Evolutionary conservation across 2,113 vertebrate genomes (phyloP).

Genomic region (Thalassarche chlororhynchos): DNA sequence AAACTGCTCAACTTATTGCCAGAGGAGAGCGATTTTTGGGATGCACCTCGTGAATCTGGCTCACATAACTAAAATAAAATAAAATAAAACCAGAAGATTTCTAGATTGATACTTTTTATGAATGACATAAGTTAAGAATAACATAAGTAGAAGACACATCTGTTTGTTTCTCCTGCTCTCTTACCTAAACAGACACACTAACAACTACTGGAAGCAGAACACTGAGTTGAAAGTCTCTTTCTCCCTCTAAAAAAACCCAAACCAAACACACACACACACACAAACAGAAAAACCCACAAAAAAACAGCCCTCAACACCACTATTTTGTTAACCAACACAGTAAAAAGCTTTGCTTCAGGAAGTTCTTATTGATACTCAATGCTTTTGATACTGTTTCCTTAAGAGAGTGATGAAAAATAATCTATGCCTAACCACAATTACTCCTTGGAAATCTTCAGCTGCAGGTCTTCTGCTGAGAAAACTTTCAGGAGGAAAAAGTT

Average conservation of each 20-base stretch:
- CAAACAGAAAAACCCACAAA: not conserved
- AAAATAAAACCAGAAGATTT: not conserved
- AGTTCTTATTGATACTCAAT: not conserved
- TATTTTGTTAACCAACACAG: not conserved
- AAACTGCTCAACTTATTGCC: not conserved
- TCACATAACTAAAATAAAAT: not conserved
- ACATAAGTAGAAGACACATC: not conserved
- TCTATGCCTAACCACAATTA: not conserved
- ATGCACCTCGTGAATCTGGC: not conserved
- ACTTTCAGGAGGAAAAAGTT: fast-evolving
- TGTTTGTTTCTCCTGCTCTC: not conserved
- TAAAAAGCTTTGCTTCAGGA: not conserved
- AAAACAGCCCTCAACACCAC: not conserved
- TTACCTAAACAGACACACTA: not conserved
- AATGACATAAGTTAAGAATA: not conserved
- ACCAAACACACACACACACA: not conserved
- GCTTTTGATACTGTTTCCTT: not conserved
- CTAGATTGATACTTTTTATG: not conserved
- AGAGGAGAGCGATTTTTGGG: not conserved
- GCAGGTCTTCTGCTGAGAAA: not conserved
- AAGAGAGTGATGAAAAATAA: not conserved
- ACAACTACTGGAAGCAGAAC: not conserved
- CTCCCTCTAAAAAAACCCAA: not conserved
- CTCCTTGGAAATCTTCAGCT: not conserved
- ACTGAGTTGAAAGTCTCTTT: not conserved